Percentiles rank a stretch among this genome's conserved stretches.
Conservation (phyloP, 2,797 vertebrate genomes). For the Epinephelus malabaricus region DNA sequence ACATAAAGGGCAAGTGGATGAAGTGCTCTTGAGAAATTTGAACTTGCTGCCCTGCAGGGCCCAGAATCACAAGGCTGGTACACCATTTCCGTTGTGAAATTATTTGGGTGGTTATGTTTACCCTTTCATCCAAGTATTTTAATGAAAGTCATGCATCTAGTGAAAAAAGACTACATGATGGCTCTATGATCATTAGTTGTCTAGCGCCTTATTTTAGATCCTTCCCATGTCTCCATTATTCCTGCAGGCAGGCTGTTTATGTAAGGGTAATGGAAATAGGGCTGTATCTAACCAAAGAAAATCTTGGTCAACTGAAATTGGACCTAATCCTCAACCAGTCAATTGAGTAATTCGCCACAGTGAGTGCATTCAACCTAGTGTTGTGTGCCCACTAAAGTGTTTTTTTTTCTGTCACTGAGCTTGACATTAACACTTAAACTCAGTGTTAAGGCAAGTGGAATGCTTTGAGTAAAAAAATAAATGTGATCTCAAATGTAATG, state of each 20-base stretch:
- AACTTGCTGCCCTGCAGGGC: background rate
- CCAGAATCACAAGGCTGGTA: background rate
- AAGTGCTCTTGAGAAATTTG: background rate
- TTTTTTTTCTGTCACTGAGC: too few species aligned
- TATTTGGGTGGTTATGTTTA: background rate
- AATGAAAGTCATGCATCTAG: slow-evolving; percentile 31
- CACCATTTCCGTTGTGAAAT: background rate
- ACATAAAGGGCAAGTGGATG: background rate
- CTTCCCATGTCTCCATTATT: background rate
- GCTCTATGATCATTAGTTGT: background rate
- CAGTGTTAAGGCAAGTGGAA: too few species aligned
- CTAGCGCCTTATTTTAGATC: background rate
- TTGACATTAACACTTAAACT: too few species aligned
- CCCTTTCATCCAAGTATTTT: slow-evolving; percentile 11
- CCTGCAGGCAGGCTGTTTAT: background rate
- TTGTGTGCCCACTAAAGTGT: too few species aligned
- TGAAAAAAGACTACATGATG: background rate
- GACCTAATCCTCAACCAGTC: too few species aligned
- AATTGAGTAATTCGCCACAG: too few species aligned
- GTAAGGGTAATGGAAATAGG: background rate
- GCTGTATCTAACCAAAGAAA: too few species aligned
- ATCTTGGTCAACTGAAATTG: too few species aligned
- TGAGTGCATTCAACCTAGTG: too few species aligned
- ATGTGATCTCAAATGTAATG: too few species aligned
- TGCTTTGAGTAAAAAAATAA: too few species aligned